Conservation (phyloP, 2,113 vertebrate species). For the Rhadina sibilatrix region DNA sequence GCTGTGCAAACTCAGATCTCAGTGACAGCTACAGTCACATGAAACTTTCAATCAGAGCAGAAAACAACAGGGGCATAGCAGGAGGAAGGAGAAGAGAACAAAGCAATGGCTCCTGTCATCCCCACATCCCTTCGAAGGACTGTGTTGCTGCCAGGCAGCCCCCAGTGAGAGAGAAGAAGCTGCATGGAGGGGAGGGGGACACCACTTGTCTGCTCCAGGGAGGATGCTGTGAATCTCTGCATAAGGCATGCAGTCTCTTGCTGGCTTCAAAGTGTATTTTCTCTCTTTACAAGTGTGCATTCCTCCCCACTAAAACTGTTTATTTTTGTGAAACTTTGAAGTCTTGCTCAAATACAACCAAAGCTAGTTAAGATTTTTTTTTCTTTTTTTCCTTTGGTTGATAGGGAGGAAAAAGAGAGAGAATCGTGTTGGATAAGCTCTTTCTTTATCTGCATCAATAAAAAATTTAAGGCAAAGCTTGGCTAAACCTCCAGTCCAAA, state of each 20-base stretch:
- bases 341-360: constrained; percentile 40
- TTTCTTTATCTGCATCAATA: constrained; percentile 58
- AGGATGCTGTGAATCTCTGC: constrained; percentile 35
- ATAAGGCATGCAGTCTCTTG: constrained; percentile 4
- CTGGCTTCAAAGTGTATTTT: constrained; percentile 56
- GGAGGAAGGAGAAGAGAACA: constrained; percentile 26
- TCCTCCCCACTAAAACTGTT: constrained; percentile 47
- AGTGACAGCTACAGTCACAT: constrained; percentile 1
- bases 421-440: constrained; percentile 6
- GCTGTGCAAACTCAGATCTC: constrained; percentile 45
- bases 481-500: constrained; percentile 54
- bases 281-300: constrained; percentile 32
- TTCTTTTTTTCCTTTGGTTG: neutral
- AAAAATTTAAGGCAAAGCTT: constrained; percentile 66
- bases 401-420: neutral
- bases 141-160: neutral
- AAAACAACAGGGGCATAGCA: constrained; percentile 9
- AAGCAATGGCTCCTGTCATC: constrained; percentile 22
- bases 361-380: neutral
- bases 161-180: neutral
- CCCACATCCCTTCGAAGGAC: neutral
- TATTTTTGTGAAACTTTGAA: constrained; percentile 62
- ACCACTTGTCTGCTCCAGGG: constrained; percentile 21
- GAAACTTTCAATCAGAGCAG: constrained; percentile 40
- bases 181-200: neutral